Percentiles rank a stretch among this genome's conserved stretches.
phyloP scores from a whole-genome alignment of 2,888 invertebrate genomes.

The Caenorhabditis angaria region DNA sequence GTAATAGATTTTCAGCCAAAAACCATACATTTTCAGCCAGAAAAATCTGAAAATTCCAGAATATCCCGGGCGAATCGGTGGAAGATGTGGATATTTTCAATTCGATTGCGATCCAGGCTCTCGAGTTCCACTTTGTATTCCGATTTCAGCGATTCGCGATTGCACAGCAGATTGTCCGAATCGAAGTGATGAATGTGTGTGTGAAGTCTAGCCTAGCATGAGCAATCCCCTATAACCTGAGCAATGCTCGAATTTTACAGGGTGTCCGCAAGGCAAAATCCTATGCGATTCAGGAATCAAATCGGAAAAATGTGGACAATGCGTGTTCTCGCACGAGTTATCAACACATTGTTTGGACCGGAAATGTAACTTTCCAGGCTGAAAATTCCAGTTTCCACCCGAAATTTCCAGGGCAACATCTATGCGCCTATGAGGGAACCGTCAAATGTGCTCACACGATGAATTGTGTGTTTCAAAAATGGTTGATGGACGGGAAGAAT shows the following conservation, averaged over 20 bases:
- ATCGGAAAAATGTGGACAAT: slow-evolving; percentile 56
- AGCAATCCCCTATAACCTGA: too few relatives aligned
- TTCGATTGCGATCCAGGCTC: slow-evolving; percentile 54
- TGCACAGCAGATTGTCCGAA: slow-evolving; percentile 60
- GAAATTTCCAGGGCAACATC: slow-evolving; percentile 37
- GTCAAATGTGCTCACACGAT: slow-evolving; percentile 54
- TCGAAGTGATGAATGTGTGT: slow-evolving; percentile 60
- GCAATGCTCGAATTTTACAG: too few relatives aligned
- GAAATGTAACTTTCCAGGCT: slow-evolving; percentile 46
- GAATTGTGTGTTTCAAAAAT: slow-evolving; percentile 63
- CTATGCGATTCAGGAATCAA: slow-evolving; percentile 50
- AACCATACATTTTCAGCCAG: not conserved
- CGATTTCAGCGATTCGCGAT: slow-evolving; percentile 54
- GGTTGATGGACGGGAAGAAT: slow-evolving; percentile 64
- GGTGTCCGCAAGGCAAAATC: slow-evolving; percentile 53
- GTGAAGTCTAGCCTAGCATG: too few relatives aligned
- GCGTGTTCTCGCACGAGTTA: slow-evolving; percentile 49
- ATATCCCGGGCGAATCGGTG: slow-evolving; percentile 39
- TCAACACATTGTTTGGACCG: slow-evolving; percentile 49
- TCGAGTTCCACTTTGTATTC: slow-evolving; percentile 51
- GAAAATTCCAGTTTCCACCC: not conserved
- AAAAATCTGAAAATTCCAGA: slow-evolving; percentile 25
- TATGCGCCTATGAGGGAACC: slow-evolving; percentile 51
- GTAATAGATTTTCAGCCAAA: too few relatives aligned
- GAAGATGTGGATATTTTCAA: slow-evolving; percentile 44